phyloP scores from a whole-genome alignment of 2,113 vertebrate genomes.

The Hemiprocne comata region DNA sequence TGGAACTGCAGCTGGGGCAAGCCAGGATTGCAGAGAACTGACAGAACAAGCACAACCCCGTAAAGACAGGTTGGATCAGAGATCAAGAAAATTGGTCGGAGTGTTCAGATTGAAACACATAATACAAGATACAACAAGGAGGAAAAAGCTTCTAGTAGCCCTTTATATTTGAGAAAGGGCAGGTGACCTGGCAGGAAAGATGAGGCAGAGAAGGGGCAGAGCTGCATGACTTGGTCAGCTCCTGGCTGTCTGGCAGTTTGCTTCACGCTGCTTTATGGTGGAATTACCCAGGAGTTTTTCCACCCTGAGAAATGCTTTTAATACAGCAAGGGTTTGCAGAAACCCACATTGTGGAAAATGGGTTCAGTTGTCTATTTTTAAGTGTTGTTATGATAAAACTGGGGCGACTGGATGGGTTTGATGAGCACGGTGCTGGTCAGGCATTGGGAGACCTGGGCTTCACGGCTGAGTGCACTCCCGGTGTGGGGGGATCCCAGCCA shows the following conservation, averaged over 20 bases:
- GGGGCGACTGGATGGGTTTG: not conserved
- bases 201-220: fast-evolving
- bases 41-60: not conserved
- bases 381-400: not conserved
- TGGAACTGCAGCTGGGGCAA: not conserved
- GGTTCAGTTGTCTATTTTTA: not conserved
- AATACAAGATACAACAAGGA: not conserved
- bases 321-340: not conserved
- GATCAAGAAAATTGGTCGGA: not conserved
- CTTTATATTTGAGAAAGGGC: not conserved
- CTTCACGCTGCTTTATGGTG: not conserved
- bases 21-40: not conserved
- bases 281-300: not conserved
- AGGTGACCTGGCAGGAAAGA: not conserved
- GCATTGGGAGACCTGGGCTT: not conserved
- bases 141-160: not conserved
- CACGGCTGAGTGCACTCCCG: fast-evolving
- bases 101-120: not conserved
- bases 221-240: not conserved
- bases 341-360: not conserved
- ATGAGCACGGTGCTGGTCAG: not conserved
- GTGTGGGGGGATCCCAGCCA: not conserved
- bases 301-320: not conserved
- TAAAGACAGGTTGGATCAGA: not conserved
- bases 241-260: not conserved